Conservation (phyloP, 2,113 vertebrate genomes). For the Zootoca vivipara region DNA sequence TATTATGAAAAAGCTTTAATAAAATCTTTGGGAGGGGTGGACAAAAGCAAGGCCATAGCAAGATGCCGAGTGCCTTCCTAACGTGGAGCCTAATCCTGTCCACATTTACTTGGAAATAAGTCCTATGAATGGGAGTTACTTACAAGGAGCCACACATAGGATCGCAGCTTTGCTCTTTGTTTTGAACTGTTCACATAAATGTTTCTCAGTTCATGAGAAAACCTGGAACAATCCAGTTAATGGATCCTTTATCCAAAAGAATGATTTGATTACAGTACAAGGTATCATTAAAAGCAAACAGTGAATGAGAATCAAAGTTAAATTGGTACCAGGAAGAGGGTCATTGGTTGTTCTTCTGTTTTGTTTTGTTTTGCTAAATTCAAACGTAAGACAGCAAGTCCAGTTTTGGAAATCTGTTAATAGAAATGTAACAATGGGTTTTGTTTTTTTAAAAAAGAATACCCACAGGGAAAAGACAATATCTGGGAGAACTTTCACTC, state of each 20-base stretch:
- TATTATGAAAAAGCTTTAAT: no score
- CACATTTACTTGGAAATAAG: neutral
- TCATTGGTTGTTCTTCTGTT: no score
- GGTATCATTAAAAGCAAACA: neutral
- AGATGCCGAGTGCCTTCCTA: neutral
- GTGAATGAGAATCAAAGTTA: neutral
- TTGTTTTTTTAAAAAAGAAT: neutral
- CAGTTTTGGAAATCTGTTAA: conserved; percentile 1
- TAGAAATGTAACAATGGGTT: neutral
- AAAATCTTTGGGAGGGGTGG: no score
- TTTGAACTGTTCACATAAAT: neutral
- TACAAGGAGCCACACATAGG: neutral
- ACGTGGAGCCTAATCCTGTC: neutral
- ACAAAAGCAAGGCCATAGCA: no score
- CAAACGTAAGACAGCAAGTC: neutral
- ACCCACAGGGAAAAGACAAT: neutral
- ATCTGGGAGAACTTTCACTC: neutral
- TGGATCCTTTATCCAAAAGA: neutral
- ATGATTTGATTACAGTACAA: neutral
- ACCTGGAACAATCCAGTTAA: neutral
- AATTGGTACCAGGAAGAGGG: neutral
- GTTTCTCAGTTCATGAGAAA: neutral
- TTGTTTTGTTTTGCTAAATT: neutral
- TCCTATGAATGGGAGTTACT: neutral
- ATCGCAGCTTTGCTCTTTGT: neutral